phyloP scores from a whole-genome alignment of 2,113 vertebrate genomes.

The Gopherus evgoodei region DNA sequence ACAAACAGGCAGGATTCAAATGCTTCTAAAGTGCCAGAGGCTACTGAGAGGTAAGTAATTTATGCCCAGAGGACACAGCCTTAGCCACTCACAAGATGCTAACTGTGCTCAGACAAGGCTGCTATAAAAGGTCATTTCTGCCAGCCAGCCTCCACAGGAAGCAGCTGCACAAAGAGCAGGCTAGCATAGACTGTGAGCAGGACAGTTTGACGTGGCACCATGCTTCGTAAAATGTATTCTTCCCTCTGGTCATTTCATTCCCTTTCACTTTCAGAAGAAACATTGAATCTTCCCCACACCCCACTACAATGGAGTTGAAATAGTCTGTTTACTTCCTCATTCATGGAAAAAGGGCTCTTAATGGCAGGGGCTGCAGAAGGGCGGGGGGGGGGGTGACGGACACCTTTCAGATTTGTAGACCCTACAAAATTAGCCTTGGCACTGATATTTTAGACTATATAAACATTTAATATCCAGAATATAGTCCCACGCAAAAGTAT shows the following conservation, averaged over 20 bases:
- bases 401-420: accelerated
- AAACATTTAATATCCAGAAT: background rate
- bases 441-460: background rate
- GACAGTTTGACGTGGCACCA: accelerated
- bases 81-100: background rate
- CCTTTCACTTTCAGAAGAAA: background rate
- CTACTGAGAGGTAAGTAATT: conserved; percentile 46
- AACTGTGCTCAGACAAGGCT: background rate
- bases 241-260: accelerated
- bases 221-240: background rate
- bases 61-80: conserved; percentile 55
- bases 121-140: background rate
- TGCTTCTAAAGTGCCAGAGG: conserved; percentile 17
- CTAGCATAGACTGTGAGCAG: background rate
- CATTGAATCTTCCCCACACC: background rate
- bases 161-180: background rate
- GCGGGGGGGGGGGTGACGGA: background rate
- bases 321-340: no score
- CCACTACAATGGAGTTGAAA: background rate
- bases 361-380: background rate
- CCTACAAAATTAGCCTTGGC: background rate
- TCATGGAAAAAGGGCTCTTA: background rate
- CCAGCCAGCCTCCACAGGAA: background rate
- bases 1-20: background rate
- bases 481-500: background rate